Base-by-base conservation (phyloP, 1,140 invertebrate genomes). In the Tribolium castaneum region DNA sequence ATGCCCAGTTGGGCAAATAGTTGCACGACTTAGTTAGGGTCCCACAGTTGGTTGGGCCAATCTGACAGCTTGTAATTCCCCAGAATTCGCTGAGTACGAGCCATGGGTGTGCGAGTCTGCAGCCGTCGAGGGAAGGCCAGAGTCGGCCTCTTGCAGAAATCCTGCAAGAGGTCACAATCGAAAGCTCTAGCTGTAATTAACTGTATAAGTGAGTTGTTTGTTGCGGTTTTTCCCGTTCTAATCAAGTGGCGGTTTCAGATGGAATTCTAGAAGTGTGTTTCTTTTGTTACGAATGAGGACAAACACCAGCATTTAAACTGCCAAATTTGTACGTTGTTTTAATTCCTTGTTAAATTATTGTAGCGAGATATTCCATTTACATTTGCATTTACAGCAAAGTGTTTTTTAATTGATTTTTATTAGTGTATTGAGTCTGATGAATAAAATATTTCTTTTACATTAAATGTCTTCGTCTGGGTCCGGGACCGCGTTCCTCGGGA, bases 71-170 rank as follows among this genome's bases (percentile, higher is more conserved):
- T 19, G 39, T 9, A 49, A 70, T 49, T 70, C 25, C 75, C 4
- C 80, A 85, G 84, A 85, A 74, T 79, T 84, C 39, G 82, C 84
- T 66, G 82, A 84, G 72, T 84, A 83, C 51, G 83, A 84, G 25
- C 84, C 83, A 13, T 84, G 84, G 75, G 76, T 66, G 59, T 74
- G 56, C 62, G 80, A 83, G 77, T 80, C 76, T 80, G 13, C 80
- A 80, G 30, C 81, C 78, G 25, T 83, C 78, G 25, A 80, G 30
- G 52, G 72, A 81, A 50, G 81, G 81, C 12, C 82, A 81, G 54
- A 83, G 72, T 79, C 83, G 70, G 49, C 81, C 80, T 19, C 59
- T 81, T 45, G 79, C 78, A 66, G 81, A 79, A 66, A 81, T 80
- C 54, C 62, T 82, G 62, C 59, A 71, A 56, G 39, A 80, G n/a